phyloP scores from a whole-genome alignment of 2,113 vertebrate genomes.

The Dunckerocampus dactyliophorus region DNA sequence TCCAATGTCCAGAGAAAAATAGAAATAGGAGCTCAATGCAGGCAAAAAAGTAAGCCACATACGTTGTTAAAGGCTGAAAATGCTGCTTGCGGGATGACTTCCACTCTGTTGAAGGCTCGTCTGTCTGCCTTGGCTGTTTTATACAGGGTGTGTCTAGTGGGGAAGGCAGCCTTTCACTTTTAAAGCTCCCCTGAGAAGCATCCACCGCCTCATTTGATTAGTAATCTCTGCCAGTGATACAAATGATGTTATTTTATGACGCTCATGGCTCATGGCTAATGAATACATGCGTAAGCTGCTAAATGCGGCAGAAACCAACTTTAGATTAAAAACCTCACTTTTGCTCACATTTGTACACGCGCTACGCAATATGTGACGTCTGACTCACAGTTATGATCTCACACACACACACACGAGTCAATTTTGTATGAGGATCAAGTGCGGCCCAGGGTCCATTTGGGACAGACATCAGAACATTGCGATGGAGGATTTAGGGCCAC shows the following conservation, averaged over 20 bases:
- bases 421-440: too few species aligned
- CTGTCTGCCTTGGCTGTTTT: constrained; percentile 46
- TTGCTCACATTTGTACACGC: not conserved
- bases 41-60: constrained; percentile 1
- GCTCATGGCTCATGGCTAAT: constrained; percentile 5
- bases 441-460: too few species aligned
- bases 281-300: constrained; percentile 1
- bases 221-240: constrained; percentile 16
- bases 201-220: constrained; percentile 27
- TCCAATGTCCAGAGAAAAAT: constrained; percentile 1
- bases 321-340: too few species aligned
- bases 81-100: constrained; percentile 14
- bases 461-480: too few species aligned
- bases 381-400: too few species aligned
- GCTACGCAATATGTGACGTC: too few species aligned
- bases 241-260: not conserved
- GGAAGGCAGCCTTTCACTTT: constrained; percentile 36
- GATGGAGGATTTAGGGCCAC: too few species aligned
- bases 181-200: constrained; percentile 38
- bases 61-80: constrained; percentile 8
- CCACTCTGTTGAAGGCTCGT: constrained; percentile 14
- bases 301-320: not conserved
- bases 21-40: not conserved
- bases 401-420: too few species aligned
- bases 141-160: constrained; percentile 36